Base-by-base conservation (phyloP, 2,888 invertebrate genomes). In the Strigamia maritima region DNA sequence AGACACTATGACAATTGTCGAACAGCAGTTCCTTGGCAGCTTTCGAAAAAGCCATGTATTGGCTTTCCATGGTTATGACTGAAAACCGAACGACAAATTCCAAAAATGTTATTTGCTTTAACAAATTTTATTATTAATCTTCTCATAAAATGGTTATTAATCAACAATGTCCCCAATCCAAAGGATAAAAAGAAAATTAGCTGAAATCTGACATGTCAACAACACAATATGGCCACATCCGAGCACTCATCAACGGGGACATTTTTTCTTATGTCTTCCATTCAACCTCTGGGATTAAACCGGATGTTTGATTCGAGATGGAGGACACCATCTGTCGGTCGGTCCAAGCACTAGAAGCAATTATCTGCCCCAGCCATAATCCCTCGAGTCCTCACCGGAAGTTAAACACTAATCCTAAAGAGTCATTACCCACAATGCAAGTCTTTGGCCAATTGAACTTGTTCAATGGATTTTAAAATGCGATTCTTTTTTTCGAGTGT, bases 391-490 rank as follows among this genome's bases (percentile, higher is more conserved):
- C 49, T 49, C 49, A 7, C 49, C 49, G 49, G 49, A 49, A 49
- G 49, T 49, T 6, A 49, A 49, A 49, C 49, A 49, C 49, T 49
- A 49, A 49, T 49, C 49, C 49, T 2, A 16, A 19, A 49, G 49
- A 19, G 49, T 14, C 49, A 49, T n/a, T n/a, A 7, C 49, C 49
- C 49, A 49, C 49, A 49, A 49, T 49, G 49, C 49, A 49, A 16
- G n/a, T 49, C 49, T 49, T 31, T 19, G 49, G 49, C 16, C 49
- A 49, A 49, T 49, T 49, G 49, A 49, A 49, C 49, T 49, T 19
- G 49, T 49, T 49, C 49, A 49, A 49, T 49, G 49, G 49, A 49
- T 49, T 49, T 49, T 49, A 49, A 49, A 49, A 49, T 49, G 49
- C 49, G 49, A 49, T 49, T 49, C 49, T 49, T 49, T 49, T 44